Percentiles rank a stretch among this genome's conserved stretches.
These are phyloP conservation scores for Amiota mariae DNA, from an alignment of 2,888 invertebrate genomes.

Conservation along the genomic window DNA sequence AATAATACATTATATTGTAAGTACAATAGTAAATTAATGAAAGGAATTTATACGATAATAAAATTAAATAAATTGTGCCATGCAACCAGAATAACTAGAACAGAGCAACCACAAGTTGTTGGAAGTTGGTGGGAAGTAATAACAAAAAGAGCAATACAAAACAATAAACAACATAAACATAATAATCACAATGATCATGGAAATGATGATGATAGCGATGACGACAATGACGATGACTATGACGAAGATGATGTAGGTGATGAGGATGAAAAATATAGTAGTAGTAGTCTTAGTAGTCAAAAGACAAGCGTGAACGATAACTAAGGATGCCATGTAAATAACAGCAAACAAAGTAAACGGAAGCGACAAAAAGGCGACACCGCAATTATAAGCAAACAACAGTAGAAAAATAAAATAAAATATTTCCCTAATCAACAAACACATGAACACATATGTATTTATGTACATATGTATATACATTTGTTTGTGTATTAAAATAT, in stretches of 20 bases:
- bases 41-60: too few species aligned
- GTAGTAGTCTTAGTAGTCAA: too few species aligned
- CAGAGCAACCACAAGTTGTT: too few species aligned
- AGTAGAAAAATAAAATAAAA: not conserved
- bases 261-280: too few species aligned
- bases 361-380: constrained; percentile 63
- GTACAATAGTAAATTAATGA: too few species aligned
- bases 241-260: too few species aligned
- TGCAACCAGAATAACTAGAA: constrained; percentile 40
- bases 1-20: too few species aligned
- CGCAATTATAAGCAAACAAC: constrained; percentile 53
- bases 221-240: too few species aligned
- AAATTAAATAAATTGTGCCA: constrained; percentile 38
- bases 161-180: constrained; percentile 10
- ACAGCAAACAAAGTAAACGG: constrained; percentile 46
- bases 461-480: too few species aligned
- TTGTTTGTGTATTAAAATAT: not conserved
- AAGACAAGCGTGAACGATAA: not conserved
- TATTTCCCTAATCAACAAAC: too few species aligned
- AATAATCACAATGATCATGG: constrained; percentile 15
- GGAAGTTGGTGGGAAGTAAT: too few species aligned
- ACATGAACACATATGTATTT: too few species aligned
- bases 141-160: not conserved
- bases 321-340: constrained; percentile 18
- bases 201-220: not conserved